Evolutionary conservation across 1,140 invertebrate species (phyloP).

Genomic region (Ceratoteleas bidentatus): DNA sequence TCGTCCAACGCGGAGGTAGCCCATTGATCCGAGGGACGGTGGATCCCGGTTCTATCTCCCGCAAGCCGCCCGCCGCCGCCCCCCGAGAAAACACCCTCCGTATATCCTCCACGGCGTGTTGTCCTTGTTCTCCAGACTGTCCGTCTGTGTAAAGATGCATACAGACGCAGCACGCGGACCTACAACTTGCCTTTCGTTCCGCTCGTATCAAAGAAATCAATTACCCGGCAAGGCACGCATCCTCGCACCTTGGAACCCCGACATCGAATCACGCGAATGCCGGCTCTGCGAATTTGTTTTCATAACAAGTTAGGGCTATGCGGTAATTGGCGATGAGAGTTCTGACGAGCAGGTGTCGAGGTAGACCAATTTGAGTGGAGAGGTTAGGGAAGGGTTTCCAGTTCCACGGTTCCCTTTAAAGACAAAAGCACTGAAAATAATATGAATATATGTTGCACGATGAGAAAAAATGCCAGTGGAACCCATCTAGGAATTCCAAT

Average conservation of each 20-base stretch:
- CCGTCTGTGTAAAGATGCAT: constrained; percentile 54
- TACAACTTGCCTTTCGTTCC: constrained; percentile 69
- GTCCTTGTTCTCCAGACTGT: constrained; percentile 58
- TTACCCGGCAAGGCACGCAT: constrained; percentile 72
- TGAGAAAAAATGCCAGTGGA: too few species aligned
- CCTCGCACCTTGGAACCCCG: constrained; percentile 45
- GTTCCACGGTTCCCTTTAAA: too few species aligned
- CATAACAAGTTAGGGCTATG: too few species aligned
- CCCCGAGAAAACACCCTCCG: constrained; percentile 62
- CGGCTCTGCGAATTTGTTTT: too few species aligned
- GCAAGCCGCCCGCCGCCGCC: constrained; percentile 53
- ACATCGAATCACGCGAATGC: constrained; percentile 35
- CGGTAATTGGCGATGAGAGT: too few species aligned
- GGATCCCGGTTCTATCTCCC: constrained; percentile 68
- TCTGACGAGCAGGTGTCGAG: too few species aligned
- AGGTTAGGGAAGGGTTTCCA: too few species aligned
- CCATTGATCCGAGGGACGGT: constrained; percentile 77
- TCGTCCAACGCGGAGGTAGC: constrained; percentile 74
- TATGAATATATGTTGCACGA: too few species aligned
- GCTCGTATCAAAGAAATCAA: constrained; percentile 78
- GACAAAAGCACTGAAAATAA: too few species aligned
- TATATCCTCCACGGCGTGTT: constrained; percentile 58
- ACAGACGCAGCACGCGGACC: constrained; percentile 58
- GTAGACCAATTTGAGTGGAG: too few species aligned
- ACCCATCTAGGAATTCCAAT: too few species aligned